These are phyloP conservation scores for Polyommatus icarus DNA, from an alignment of 2,888 invertebrate genomes.

Conservation along the genomic window DNA sequence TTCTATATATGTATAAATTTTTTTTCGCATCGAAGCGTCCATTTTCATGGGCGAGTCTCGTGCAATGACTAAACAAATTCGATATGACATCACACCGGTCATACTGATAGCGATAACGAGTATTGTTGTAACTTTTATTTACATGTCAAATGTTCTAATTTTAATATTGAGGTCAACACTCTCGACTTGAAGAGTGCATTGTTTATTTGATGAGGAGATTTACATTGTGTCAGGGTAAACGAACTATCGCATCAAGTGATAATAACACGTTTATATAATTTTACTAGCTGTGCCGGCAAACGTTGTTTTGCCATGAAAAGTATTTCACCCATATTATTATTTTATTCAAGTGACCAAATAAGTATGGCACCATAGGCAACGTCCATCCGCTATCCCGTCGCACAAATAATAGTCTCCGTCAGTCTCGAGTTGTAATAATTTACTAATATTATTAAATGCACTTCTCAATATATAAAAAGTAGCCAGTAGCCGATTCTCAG, in stretches of 20 bases:
- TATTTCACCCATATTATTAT: no score
- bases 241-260: not conserved
- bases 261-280: not conserved
- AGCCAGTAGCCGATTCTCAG: no score
- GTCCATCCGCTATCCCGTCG: no score
- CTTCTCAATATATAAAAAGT: no score
- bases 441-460: no score
- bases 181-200: not conserved
- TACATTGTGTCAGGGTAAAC: not conserved
- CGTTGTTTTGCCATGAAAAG: no score
- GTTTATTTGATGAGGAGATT: not conserved
- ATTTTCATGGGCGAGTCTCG: conserved; percentile 39
- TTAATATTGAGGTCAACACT: not conserved
- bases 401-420: no score
- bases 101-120: conserved; percentile 24
- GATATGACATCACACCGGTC: conserved; percentile 37
- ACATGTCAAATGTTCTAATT: not conserved
- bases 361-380: no score
- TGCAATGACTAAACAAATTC: conserved; percentile 46
- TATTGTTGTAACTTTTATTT: not conserved
- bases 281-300: no score
- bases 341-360: no score
- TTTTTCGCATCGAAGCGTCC: conserved; percentile 43
- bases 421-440: no score
- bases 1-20: conserved; percentile 1